Evolutionary conservation across 2,888 invertebrate genomes (phyloP), one percentile per base, ranked within the genome.

Genomic region (Pheosia tremula): DNA sequence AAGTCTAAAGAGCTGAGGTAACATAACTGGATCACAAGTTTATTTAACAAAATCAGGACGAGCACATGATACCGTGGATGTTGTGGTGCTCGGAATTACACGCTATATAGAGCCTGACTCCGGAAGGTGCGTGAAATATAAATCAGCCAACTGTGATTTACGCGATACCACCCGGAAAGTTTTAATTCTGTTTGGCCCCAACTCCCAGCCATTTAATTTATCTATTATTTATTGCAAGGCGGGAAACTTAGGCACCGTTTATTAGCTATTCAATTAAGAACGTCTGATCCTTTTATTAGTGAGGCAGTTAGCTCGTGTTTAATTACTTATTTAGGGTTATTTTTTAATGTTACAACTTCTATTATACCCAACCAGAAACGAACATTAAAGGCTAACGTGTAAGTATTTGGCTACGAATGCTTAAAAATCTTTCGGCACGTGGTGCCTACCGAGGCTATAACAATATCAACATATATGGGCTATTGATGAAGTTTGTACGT

Each of bases 41-140:
- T 57, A 59, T 58, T 47, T 62, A 61, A 59, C 39, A 52, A 60
- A 64, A 67, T 63, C 58, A 58, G 55, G 50, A 61, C 39, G 45
- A 68, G 64, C 67, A 68, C 62, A 64, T 57, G 64, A 64, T 66
- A 71, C 68, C 71, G 64, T 66, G 64, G 66, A 65, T 66, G 64
- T 68, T 68, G 24, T 24, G 64, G 62, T 67, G 64, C 62, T 63
- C 65, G 73, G 72, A 72, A 80, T 75, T 69, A 69, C 65, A 67
- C 67, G 73, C 67, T 67, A 55, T 39, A 55, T 39, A 61, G 62
- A 69, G 62, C 69, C 59, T 43, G 45, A 9, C 57, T 64, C 71
- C 77, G 80, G 78, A 84, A 86, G 87, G 87, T 88, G 89, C 88
- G 87, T 90, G 85, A 89, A 89, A 89, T 88, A 90, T 90, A 90